phyloP scores from a whole-genome alignment of 2,113 vertebrate genomes.

The Miniopterus natalensis region DNA sequence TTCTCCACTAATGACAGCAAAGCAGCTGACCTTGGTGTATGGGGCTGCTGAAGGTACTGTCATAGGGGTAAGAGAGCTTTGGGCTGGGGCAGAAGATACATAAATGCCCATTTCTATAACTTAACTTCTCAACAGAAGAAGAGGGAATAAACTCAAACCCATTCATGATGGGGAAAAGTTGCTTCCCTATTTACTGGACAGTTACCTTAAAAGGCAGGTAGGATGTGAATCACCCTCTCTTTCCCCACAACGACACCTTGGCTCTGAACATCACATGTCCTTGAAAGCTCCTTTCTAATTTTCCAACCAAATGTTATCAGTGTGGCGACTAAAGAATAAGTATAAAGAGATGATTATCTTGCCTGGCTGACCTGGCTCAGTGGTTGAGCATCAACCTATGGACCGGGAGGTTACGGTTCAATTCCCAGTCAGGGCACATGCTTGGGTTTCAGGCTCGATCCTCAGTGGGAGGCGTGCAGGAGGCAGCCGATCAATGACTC shows the following conservation, averaged over 20 bases:
- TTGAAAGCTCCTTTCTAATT: neutral
- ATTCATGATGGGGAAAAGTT: neutral
- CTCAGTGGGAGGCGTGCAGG: too few relatives aligned
- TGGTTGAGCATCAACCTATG: too few relatives aligned
- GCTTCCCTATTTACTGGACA: slow-evolving; percentile 26
- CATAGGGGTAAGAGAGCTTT: neutral
- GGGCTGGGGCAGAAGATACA: neutral
- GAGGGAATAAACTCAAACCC: slow-evolving; percentile 10
- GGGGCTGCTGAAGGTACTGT: neutral
- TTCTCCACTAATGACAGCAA: slow-evolving; percentile 41
- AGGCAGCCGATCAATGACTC: too few relatives aligned
- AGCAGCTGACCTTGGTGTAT: neutral
- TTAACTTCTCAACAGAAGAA: slow-evolving; percentile 48
- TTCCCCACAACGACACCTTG: neutral
- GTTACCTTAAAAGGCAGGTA: neutral
- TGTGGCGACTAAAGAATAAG: neutral
- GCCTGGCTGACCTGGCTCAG: too few relatives aligned
- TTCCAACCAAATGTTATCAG: slow-evolving; percentile 22
- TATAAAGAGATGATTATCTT: slow-evolving; percentile 23
- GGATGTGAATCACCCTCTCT: neutral
- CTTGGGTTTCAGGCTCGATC: too few relatives aligned
- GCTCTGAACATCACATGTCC: slow-evolving; percentile 48
- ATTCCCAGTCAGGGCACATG: too few relatives aligned
- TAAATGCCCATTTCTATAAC: slow-evolving; percentile 40
- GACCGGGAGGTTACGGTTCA: too few relatives aligned